Evolutionary conservation across 1,140 invertebrate species (phyloP).

Genomic region (Spodoptera litura): DNA sequence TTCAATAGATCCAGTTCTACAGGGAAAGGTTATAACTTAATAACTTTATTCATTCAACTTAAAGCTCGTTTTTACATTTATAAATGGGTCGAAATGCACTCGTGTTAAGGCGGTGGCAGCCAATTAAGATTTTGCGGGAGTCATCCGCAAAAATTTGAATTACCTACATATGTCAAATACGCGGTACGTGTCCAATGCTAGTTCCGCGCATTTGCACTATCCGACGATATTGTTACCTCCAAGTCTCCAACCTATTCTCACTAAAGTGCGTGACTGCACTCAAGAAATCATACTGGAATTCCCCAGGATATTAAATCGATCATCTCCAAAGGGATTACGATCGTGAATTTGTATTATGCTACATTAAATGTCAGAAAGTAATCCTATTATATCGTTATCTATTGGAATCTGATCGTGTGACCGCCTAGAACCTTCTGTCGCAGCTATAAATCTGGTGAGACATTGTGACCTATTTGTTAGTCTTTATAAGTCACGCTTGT

Average conservation of each 20-base stretch:
- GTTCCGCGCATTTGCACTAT: no score
- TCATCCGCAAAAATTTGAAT: no score
- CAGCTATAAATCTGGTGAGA: slow-evolving; percentile 44
- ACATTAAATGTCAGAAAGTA: slow-evolving; percentile 50
- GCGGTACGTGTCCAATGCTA: no score
- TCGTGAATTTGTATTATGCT: slow-evolving; percentile 52
- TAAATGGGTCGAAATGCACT: no score
- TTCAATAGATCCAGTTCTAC: no score
- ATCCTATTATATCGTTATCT: slow-evolving; percentile 56
- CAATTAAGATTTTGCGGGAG: no score
- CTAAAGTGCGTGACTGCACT: slow-evolving; percentile 14
- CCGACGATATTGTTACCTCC: no score
- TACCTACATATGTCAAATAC: no score
- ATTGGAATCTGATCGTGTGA: slow-evolving; percentile 55
- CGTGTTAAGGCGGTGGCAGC: no score
- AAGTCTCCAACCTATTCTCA: background rate
- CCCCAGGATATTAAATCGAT: slow-evolving; percentile 40
- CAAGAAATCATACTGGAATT: slow-evolving; percentile 27
- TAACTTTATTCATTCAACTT: no score
- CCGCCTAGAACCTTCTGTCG: slow-evolving; percentile 32
- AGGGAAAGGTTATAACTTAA: no score
- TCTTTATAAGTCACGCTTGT: slow-evolving; percentile 32
- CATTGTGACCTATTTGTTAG: slow-evolving; percentile 39
- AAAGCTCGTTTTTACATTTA: no score
- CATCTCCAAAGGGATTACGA: slow-evolving; percentile 46